phyloP scores from a whole-genome alignment of 1,140 invertebrate species.

The Lasioglossum albipes region DNA sequence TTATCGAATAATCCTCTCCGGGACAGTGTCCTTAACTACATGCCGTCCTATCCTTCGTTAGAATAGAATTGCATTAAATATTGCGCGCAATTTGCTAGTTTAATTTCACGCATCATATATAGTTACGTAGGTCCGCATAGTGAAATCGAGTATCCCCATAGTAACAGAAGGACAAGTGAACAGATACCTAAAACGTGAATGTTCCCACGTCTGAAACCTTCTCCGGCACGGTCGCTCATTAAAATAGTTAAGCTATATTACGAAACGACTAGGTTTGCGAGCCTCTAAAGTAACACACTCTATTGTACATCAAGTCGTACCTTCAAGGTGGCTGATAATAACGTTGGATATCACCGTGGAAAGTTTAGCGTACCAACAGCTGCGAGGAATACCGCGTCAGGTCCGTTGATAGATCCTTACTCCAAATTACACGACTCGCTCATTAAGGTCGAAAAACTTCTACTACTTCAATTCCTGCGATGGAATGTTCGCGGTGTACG shows the following conservation, averaged over 20 bases:
- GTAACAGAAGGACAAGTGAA: slow-evolving; percentile 17
- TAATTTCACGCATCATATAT: slow-evolving; percentile 41
- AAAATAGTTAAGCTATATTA: slow-evolving; percentile 71
- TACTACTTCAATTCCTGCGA: slow-evolving; percentile 36
- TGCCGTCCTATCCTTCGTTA: neutral
- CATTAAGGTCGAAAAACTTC: slow-evolving; percentile 49
- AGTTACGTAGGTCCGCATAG: slow-evolving; percentile 4
- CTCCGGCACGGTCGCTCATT: slow-evolving; percentile 61
- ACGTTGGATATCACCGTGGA: slow-evolving; percentile 55
- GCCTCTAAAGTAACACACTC: slow-evolving; percentile 53
- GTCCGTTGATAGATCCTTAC: slow-evolving; percentile 39
- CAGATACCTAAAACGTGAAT: slow-evolving; percentile 39
- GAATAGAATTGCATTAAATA: slow-evolving; percentile 1
- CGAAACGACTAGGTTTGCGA: slow-evolving; percentile 54
- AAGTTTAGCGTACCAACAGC: slow-evolving; percentile 56
- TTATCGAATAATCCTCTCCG: neutral
- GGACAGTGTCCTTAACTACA: neutral
- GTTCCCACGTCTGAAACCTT: slow-evolving; percentile 53
- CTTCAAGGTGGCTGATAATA: slow-evolving; percentile 50
- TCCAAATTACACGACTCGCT: slow-evolving; percentile 32
- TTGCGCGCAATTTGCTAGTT: slow-evolving; percentile 34
- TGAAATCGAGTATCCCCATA: slow-evolving; percentile 45
- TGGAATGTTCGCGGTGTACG: neutral
- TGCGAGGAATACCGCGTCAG: slow-evolving; percentile 40
- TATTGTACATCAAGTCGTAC: slow-evolving; percentile 60